phyloP scores from a whole-genome alignment of 2,888 invertebrate genomes.

The Calephelis perditalis region DNA sequence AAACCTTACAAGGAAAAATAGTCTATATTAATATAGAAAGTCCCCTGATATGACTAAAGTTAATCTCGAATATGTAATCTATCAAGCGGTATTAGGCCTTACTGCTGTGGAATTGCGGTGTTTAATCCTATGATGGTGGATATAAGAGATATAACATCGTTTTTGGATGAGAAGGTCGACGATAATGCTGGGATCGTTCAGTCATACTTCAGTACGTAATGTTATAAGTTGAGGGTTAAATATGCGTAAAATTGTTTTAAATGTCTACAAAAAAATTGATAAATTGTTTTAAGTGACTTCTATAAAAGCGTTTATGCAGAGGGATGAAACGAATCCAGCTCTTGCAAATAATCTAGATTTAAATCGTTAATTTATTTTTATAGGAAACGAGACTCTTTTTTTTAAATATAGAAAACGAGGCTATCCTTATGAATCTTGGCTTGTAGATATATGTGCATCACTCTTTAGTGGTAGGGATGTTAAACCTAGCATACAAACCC shows the following conservation, averaged over 20 bases:
- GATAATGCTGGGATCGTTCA: neutral
- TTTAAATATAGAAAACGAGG: too few relatives aligned
- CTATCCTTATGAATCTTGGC: too few relatives aligned
- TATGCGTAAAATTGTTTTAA: constrained; percentile 1
- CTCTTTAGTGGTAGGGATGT: too few relatives aligned
- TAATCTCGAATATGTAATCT: constrained; percentile 2
- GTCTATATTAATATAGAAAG: constrained; percentile 8
- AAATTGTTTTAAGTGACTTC: too few relatives aligned
- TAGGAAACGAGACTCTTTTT: too few relatives aligned
- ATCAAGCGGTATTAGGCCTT: constrained; percentile 1
- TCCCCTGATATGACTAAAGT: constrained; percentile 8
- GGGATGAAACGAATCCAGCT: too few relatives aligned
- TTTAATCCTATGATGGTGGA: neutral
- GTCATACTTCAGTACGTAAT: neutral
- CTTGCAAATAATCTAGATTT: too few relatives aligned
- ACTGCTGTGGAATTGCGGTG: neutral
- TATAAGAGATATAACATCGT: neutral
- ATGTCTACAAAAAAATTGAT: too few relatives aligned
- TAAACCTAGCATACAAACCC: too few relatives aligned
- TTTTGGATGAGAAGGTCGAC: constrained; percentile 3
- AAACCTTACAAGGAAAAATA: constrained; percentile 1
- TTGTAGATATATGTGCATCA: too few relatives aligned
- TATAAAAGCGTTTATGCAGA: too few relatives aligned
- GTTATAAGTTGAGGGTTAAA: neutral
- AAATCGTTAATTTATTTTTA: too few relatives aligned